Base-by-base conservation (phyloP, 1,140 invertebrate species). In the Luehdorfia chinensis region DNA sequence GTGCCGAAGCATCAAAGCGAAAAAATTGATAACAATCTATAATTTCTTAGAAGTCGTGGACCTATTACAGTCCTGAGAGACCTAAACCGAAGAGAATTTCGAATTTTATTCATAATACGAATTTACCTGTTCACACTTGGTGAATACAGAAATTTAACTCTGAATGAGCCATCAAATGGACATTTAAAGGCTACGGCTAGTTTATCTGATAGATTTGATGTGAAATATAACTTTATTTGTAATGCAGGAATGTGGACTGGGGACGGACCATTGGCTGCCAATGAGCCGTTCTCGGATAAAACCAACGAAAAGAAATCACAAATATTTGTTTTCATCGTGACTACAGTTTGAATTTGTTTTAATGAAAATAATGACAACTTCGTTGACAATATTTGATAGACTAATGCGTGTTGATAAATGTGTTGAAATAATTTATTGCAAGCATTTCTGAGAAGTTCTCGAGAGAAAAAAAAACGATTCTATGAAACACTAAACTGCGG, bases 51-150 rank as follows among this genome's bases (percentile, higher is more conserved):
- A 84, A 84, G 55, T 64, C 55, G 25, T 25, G 8, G 36, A 41
- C 23, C 27, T 19, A 23, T 39, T 25, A 55, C 52, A 58, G 55
- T 63, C 39, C 55, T 51, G 37, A 55, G 56, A 55, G 47, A 49
- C 51, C 45, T 59, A 53, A 58, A 60, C 39, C 48, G 58, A 53
- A 58, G 63, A 62, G 59, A 65, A 64, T 75, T 59, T 67, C 73
- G 59, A 66, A 69, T 60, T 54, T 41, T 56, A 55, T 43, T 62
- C 55, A 59, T 67, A 71, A 66, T 70, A 74, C 75, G 66, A 74
- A 65, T 69, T 66, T 77, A 70, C 69, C 62, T 71, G 66, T 81
- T 81, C 76, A 85, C 78, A 85, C 71, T 76, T 55, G 53, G 55
- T 70, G 60, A 50, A 50, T 55, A 58, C 33, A 50, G 41, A 43